phyloP scores from a whole-genome alignment of 2,888 invertebrate genomes.

The Zeuzera pyrina region DNA sequence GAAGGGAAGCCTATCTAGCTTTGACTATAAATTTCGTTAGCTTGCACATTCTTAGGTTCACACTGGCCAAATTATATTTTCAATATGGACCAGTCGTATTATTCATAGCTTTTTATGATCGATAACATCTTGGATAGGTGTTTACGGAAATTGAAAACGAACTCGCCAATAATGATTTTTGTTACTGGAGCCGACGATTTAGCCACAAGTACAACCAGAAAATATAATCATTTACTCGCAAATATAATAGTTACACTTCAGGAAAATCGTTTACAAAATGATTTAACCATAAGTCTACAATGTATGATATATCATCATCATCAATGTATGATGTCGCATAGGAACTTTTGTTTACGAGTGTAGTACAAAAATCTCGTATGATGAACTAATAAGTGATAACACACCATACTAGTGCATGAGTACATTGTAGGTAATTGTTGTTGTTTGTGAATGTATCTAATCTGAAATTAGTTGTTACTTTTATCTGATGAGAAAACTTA shows the following conservation, averaged over 20 bases:
- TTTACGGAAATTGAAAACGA: constrained; percentile 33
- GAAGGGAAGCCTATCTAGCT: constrained; percentile 48
- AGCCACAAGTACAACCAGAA: constrained; percentile 9
- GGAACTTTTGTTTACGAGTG: too few species aligned
- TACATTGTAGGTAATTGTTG: constrained; percentile 24
- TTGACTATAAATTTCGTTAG: constrained; percentile 42
- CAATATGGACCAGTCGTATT: constrained; percentile 27
- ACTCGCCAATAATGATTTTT: constrained; percentile 29
- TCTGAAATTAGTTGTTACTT: constrained; percentile 30
- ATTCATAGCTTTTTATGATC: constrained; percentile 29
- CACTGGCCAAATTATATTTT: constrained; percentile 33
- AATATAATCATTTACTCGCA: constrained; percentile 8
- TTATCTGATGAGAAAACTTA: constrained; percentile 25
- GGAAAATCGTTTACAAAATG: too few species aligned
- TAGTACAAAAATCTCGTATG: too few species aligned
- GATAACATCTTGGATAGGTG: constrained; percentile 26
- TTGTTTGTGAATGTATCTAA: constrained; percentile 34
- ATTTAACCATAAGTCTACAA: too few species aligned
- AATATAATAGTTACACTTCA: too few species aligned
- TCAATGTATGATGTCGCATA: too few species aligned
- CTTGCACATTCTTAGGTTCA: constrained; percentile 48
- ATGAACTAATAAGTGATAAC: too few species aligned
- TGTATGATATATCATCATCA: too few species aligned
- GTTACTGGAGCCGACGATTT: constrained; percentile 21
- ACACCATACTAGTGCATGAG: too few species aligned